Evolutionary conservation across 2,113 vertebrate species (phyloP), one percentile per base, ranked within the genome.

Genomic region (Carassius auratus): DNA sequence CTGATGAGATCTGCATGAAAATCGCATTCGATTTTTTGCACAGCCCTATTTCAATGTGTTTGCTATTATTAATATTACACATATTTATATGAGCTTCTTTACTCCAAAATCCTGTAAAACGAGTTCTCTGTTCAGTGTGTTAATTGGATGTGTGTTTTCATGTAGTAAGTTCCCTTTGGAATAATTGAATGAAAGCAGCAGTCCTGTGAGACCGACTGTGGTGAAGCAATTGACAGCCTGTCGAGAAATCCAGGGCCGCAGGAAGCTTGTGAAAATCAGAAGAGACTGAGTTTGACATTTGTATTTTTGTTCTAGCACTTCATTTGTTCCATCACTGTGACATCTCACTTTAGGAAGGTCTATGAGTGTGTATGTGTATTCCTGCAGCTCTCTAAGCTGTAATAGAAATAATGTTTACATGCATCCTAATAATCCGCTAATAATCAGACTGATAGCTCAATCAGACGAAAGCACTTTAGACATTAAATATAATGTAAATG

Each of bases 101-200:
- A 17, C 68, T 71, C 68, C 71, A 66, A 86, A 91, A 86, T 3
- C 0, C 69, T 88, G 76, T 76, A 86, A 26, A 76, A 48, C 73
- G 73, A 85, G 90, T 92, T 84, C 77, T 85, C 86, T 92, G 90
- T 92, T 91, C 91, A 79, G 82, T 42, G 74, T 89, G 74, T 55
- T 91, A 92, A 93, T 87, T 90, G 84, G 86, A 86, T 78, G 15
- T 80, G 74, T 86, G 45, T 87, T 85, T 90, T 92, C 66, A 86
- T 84, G 88, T 90, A 91, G 89, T 87, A 33, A 52, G 86, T 87
- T 92, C 92, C 87, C 89, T 75, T 80, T 89, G 48, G 85, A 90
- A 91, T 89, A 88, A 93, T 93, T 93, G 92, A 87, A 83, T 84
- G 75, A 81, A 81, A 87, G 85, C 77, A 89, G 91, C 71, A 87